Percentiles rank a stretch among this genome's conserved stretches.
phyloP scores from a whole-genome alignment of 2,888 invertebrate species.

The Pseudococcus longispinus region DNA sequence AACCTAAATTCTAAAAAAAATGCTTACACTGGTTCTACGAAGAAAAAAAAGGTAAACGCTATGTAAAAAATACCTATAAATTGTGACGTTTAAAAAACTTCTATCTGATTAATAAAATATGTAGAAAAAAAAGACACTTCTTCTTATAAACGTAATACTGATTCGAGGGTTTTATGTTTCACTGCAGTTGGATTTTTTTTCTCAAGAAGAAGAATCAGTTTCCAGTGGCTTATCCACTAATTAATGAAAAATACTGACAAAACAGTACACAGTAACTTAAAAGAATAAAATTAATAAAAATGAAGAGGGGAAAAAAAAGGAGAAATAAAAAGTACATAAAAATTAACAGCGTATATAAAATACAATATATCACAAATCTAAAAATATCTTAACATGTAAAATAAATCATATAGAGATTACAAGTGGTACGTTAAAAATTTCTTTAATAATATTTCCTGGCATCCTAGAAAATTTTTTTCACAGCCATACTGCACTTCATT shows the following conservation, averaged over 20 bases:
- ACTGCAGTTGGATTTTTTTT: neutral
- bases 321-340: neutral
- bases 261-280: neutral
- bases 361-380: slow-evolving; percentile 40
- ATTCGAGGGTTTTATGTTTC: neutral
- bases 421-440: slow-evolving; percentile 20
- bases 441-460: slow-evolving; percentile 13
- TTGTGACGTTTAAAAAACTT: neutral
- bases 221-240: neutral
- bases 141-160: neutral
- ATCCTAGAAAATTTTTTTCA: slow-evolving; percentile 32
- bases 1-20: too few species aligned
- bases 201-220: neutral
- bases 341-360: slow-evolving; percentile 42
- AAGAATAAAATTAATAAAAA: neutral
- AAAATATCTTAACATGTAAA: slow-evolving; percentile 23
- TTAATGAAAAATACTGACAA: slow-evolving; percentile 15
- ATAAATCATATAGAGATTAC: slow-evolving; percentile 10
- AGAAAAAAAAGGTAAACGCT: too few species aligned
- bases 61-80: neutral
- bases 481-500: slow-evolving; percentile 36
- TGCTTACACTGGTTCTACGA: too few species aligned
- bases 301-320: neutral
- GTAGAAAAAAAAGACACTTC: neutral
- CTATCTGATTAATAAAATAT: neutral